phyloP scores from a whole-genome alignment of 2,113 vertebrate genomes.

The Thryonomys swinderianus region DNA sequence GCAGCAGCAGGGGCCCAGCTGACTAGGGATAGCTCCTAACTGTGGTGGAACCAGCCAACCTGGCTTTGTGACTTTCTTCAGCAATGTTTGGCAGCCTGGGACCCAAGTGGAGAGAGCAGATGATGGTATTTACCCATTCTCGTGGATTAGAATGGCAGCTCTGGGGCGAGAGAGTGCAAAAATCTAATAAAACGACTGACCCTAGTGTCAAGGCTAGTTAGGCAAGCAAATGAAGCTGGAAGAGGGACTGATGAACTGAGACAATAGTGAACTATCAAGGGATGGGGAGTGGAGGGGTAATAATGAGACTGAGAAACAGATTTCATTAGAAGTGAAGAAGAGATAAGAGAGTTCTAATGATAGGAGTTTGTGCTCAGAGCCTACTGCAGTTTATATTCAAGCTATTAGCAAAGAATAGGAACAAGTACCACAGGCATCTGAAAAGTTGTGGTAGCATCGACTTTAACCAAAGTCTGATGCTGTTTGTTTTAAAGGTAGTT shows the following conservation, averaged over 20 bases:
- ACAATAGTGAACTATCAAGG: constrained; percentile 68
- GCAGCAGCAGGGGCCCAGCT: neutral
- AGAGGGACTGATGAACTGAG: constrained; percentile 74
- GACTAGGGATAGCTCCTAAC: neutral
- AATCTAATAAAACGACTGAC: constrained; percentile 79
- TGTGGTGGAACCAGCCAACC: constrained; percentile 64
- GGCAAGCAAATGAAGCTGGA: constrained; percentile 79
- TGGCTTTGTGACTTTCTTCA: constrained; percentile 67
- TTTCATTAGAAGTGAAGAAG: constrained; percentile 66
- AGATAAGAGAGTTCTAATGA: constrained; percentile 58
- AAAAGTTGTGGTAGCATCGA: neutral
- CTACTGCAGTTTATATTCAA: constrained; percentile 9
- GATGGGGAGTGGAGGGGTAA: constrained; percentile 8
- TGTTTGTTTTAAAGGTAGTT: constrained; percentile 8
- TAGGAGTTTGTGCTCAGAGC: constrained; percentile 8
- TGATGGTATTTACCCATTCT: constrained; percentile 74
- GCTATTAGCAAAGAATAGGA: neutral
- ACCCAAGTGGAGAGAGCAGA: constrained; percentile 46
- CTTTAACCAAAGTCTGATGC: neutral
- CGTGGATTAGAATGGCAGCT: constrained; percentile 73
- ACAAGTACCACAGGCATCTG: neutral
- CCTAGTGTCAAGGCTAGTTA: constrained; percentile 78
- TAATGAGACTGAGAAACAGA: constrained; percentile 69
- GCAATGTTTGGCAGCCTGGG: constrained; percentile 56
- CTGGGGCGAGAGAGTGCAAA: constrained; percentile 66